phyloP scores from a whole-genome alignment of 2,797 vertebrate genomes.

The Staurois parvus region DNA sequence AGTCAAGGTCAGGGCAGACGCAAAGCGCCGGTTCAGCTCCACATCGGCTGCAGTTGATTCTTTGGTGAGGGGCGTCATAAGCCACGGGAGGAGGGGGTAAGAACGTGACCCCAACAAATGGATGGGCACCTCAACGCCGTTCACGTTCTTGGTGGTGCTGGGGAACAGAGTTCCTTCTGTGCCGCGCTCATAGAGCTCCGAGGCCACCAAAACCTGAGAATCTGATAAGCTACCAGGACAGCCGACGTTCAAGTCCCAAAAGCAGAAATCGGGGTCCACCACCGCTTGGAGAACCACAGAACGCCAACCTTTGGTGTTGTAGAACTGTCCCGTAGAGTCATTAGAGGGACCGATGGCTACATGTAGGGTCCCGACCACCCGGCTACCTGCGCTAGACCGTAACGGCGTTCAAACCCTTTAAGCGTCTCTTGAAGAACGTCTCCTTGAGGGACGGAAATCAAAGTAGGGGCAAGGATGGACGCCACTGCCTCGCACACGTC shows the following conservation, averaged over 20 bases:
- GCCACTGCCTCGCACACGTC: constrained; percentile 80
- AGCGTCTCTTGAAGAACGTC: constrained; percentile 67
- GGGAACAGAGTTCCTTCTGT: constrained; percentile 73
- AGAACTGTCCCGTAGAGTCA: constrained; percentile 70
- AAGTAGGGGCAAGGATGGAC: constrained; percentile 72
- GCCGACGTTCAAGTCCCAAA: constrained; percentile 83
- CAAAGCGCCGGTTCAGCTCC: constrained; percentile 72
- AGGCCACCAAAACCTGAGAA: constrained; percentile 75
- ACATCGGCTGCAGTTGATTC: constrained; percentile 36
- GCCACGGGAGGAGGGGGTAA: constrained; percentile 76
- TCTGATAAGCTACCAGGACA: constrained; percentile 80
- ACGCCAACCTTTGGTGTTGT: constrained; percentile 78
- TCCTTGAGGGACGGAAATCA: constrained; percentile 70
- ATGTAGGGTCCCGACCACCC: constrained; percentile 79
- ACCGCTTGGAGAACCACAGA: constrained; percentile 75
- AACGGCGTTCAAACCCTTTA: constrained; percentile 56
- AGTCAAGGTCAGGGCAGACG: constrained; percentile 65
- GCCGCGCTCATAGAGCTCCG: constrained; percentile 73
- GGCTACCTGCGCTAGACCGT: constrained; percentile 77
- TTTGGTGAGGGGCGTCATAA: constrained; percentile 75
- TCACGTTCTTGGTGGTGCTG: constrained; percentile 39
- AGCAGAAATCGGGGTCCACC: constrained; percentile 76
- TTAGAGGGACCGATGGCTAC: constrained; percentile 76
- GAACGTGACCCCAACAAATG: constrained; percentile 76
- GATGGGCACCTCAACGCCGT: constrained; percentile 56